Conservation (phyloP, 2,888 invertebrate species). For the Lasioglossum pauxillum region DNA sequence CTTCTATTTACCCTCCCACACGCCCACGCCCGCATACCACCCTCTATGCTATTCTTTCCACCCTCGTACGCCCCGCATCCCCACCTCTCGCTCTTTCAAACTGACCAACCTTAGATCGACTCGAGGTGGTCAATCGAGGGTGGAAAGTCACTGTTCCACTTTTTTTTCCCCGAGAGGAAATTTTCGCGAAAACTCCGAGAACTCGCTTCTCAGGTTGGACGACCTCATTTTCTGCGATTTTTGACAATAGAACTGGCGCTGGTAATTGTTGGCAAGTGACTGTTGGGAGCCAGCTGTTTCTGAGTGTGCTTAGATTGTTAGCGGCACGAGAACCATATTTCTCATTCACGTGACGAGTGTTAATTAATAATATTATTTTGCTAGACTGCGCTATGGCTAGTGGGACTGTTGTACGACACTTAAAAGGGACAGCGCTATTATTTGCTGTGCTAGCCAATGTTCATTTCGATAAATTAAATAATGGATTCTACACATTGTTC, state of each 20-base stretch:
- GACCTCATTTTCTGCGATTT: background rate
- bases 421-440: too few relatives aligned
- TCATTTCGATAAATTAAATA: background rate
- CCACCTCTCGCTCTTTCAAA: background rate
- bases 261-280: too few relatives aligned
- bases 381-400: too few relatives aligned
- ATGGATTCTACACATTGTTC: background rate
- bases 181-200: background rate
- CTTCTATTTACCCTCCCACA: conserved; percentile 59
- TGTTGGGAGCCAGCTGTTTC: too few relatives aligned
- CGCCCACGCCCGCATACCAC: background rate
- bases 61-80: background rate
- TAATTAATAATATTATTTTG: too few relatives aligned
- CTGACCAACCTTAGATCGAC: background rate
- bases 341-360: too few relatives aligned
- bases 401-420: too few relatives aligned
- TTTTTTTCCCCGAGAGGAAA: background rate
- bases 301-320: too few relatives aligned
- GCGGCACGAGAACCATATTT: too few relatives aligned
- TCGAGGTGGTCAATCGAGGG: background rate
- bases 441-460: too few relatives aligned
- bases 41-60: background rate
- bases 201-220: background rate
- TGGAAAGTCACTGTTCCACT: background rate
- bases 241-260: background rate